Evolutionary conservation across 2,888 invertebrate species (phyloP).

Genomic region (Papilio elwesi): DNA sequence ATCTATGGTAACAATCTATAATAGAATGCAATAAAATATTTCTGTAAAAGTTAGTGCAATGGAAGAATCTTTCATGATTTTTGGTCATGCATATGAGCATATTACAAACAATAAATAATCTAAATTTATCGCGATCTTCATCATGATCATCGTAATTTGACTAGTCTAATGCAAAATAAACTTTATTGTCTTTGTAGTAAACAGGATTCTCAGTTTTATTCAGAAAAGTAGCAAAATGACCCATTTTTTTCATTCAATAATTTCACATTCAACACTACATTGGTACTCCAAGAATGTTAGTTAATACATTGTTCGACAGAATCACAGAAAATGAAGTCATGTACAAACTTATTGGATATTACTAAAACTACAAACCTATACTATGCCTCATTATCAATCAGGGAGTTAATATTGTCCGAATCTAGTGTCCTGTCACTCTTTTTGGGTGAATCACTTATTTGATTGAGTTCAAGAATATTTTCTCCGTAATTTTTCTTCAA

Average conservation of each 20-base stretch:
- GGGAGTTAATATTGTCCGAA: constrained; percentile 66
- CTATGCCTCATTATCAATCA: constrained; percentile 71
- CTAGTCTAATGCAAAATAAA: constrained; percentile 75
- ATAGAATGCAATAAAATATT: constrained; percentile 54
- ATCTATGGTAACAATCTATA: constrained; percentile 78
- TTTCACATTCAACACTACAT: constrained; percentile 27
- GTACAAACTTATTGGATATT: constrained; percentile 59
- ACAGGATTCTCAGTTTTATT: not conserved
- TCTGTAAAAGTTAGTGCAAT: constrained; percentile 41
- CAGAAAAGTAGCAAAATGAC: constrained; percentile 41
- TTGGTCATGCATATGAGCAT: constrained; percentile 44
- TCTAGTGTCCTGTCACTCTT: constrained; percentile 78
- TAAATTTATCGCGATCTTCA: constrained; percentile 65
- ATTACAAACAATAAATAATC: constrained; percentile 74
- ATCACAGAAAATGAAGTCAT: constrained; percentile 74
- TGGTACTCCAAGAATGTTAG: constrained; percentile 45
- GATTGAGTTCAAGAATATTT: constrained; percentile 69
- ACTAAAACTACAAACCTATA: constrained; percentile 48
- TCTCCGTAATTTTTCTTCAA: constrained; percentile 62
- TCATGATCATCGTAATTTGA: constrained; percentile 75
- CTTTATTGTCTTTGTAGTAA: constrained; percentile 39
- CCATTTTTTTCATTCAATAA: constrained; percentile 23
- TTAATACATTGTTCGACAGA: constrained; percentile 59
- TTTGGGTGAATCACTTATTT: constrained; percentile 78
- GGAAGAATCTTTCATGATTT: constrained; percentile 43